These are phyloP conservation scores for Sciaenops ocellatus DNA, from an alignment of 2,797 vertebrate genomes.

Conservation along the genomic window DNA sequence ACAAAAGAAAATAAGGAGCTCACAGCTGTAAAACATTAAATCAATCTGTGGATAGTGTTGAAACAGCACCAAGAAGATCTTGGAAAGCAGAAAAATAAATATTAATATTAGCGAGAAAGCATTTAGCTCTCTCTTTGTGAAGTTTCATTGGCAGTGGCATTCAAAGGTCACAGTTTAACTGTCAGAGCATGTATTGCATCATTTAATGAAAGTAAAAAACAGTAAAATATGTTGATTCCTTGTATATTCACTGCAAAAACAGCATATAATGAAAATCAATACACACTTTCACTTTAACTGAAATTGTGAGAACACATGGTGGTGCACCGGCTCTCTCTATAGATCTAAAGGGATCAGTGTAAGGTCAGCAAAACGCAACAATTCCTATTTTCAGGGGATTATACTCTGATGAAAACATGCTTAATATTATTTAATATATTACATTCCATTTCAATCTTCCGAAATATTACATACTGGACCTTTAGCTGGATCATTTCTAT, in stretches of 20 bases:
- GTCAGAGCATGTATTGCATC: background rate
- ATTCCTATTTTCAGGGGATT: too few relatives aligned
- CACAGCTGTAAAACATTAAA: slow-evolving; percentile 12
- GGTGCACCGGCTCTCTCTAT: too few relatives aligned
- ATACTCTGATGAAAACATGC: too few relatives aligned
- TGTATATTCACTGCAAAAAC: background rate
- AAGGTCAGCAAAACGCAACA: too few relatives aligned
- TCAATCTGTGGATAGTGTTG: slow-evolving; percentile 6
- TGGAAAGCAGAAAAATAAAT: background rate
- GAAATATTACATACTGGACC: too few relatives aligned
- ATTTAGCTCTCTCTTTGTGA: background rate
- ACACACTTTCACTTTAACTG: background rate
- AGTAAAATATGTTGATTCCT: background rate
- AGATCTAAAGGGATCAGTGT: too few relatives aligned
- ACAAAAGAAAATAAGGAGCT: background rate
- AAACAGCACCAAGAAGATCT: slow-evolving; percentile 1
- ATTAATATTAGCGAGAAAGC: background rate
- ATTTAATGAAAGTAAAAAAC: background rate
- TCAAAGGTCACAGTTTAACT: background rate
- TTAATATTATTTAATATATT: too few relatives aligned
- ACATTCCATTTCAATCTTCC: too few relatives aligned
- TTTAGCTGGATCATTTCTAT: background rate
- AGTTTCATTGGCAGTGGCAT: background rate
- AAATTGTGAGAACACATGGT: background rate
- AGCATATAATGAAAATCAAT: background rate